These are phyloP conservation scores for Eriocheir sinensis DNA, from an alignment of 1,140 invertebrate genomes.

Conservation along the genomic window DNA sequence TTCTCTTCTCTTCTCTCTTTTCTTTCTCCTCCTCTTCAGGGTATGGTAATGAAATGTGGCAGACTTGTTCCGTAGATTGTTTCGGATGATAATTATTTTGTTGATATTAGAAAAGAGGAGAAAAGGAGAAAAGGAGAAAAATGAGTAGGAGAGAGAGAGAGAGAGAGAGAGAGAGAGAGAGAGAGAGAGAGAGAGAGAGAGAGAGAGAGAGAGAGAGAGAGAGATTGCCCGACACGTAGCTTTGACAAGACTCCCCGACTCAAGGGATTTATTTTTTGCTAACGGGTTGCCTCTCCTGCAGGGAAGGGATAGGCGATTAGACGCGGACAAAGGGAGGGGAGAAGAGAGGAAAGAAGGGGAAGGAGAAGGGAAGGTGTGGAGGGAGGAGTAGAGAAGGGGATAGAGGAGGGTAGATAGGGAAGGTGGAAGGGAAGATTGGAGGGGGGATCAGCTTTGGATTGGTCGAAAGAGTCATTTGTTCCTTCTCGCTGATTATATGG, in stretches of 20 bases:
- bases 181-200: not conserved
- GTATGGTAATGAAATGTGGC: too few relatives aligned
- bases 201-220: constrained; percentile 9
- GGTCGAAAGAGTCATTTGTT: too few relatives aligned
- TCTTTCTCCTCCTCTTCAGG: too few relatives aligned
- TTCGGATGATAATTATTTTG: too few relatives aligned
- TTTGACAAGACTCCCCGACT: not conserved
- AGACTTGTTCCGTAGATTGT: too few relatives aligned
- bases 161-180: not conserved
- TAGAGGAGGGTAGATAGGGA: not conserved
- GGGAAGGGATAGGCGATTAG: not conserved
- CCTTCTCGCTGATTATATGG: too few relatives aligned
- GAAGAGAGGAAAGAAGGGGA: not conserved
- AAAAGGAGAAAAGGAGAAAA: not conserved
- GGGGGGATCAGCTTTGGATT: too few relatives aligned
- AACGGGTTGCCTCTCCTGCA: too few relatives aligned
- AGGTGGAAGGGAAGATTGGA: too few relatives aligned
- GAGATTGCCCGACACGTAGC: not conserved
- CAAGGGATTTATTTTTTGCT: not conserved
- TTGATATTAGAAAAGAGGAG: too few relatives aligned
- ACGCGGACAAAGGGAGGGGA: not conserved
- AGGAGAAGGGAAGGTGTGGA: not conserved
- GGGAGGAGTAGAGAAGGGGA: not conserved
- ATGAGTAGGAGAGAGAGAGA: not conserved
- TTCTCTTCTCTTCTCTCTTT: too few relatives aligned